Evolutionary conservation across 2,888 invertebrate genomes (phyloP).

Genomic region (Myathropa florea): DNA sequence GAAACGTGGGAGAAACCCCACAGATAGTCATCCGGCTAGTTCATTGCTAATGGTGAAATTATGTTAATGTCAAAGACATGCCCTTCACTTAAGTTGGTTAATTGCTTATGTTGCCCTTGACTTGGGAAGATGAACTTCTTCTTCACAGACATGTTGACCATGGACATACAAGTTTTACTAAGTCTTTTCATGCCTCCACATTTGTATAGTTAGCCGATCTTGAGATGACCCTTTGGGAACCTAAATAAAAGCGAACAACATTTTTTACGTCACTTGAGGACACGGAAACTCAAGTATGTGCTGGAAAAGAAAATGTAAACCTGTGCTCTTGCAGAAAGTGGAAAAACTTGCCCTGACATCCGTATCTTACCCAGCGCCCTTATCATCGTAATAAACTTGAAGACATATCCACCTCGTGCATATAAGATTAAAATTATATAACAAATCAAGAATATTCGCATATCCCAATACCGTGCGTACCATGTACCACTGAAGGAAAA

Average conservation of each 20-base stretch:
- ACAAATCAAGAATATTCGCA: slow-evolving; percentile 68
- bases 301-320: neutral
- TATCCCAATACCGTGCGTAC: slow-evolving; percentile 43
- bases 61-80: slow-evolving; percentile 6
- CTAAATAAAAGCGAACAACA: neutral
- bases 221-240: neutral
- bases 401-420: slow-evolving; percentile 52
- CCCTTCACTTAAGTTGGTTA: slow-evolving; percentile 6
- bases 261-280: neutral
- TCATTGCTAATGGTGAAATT: slow-evolving; percentile 27
- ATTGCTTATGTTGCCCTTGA: slow-evolving; percentile 10
- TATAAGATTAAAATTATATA: slow-evolving; percentile 65
- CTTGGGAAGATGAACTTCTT: slow-evolving; percentile 3
- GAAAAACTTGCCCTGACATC: slow-evolving; percentile 32
- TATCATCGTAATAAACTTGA: slow-evolving; percentile 66
- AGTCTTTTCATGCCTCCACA: neutral
- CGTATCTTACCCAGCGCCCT: slow-evolving; percentile 24
- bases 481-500: slow-evolving; percentile 5
- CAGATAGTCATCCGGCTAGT: neutral
- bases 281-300: slow-evolving; percentile 24
- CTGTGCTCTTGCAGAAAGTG: neutral
- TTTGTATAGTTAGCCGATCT: neutral
- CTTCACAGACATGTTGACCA: neutral
- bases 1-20: neutral
- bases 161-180: neutral